Percentiles rank a stretch among this genome's conserved stretches.
Evolutionary conservation across 2,888 invertebrate species (phyloP).

Genomic region (Rambutsinella grinnellia): DNA sequence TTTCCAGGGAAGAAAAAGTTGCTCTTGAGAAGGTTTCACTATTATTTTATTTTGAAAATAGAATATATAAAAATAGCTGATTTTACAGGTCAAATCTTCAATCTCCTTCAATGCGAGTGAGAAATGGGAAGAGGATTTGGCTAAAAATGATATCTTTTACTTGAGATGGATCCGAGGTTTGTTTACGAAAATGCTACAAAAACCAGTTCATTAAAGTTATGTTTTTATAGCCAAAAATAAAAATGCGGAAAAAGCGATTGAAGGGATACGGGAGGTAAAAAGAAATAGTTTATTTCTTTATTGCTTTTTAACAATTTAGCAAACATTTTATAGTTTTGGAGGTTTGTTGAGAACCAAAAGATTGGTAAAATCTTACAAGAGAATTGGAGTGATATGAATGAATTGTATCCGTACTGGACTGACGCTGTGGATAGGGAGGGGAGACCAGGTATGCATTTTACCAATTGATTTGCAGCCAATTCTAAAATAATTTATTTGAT

Average conservation of each 20-base stretch:
- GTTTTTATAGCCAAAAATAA: conserved; percentile 24
- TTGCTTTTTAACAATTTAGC: background rate
- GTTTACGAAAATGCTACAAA: background rate
- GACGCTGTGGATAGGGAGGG: background rate
- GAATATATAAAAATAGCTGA: background rate
- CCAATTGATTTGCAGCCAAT: background rate
- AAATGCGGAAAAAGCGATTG: background rate
- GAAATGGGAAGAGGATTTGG: background rate
- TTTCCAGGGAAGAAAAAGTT: background rate
- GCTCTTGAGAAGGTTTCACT: background rate
- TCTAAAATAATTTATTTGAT: background rate
- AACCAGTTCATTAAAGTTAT: too few relatives aligned
- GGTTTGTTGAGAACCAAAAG: conserved; percentile 4
- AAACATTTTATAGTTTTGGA: conserved; percentile 10
- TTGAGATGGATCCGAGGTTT: conserved; percentile 21
- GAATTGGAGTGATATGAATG: conserved; percentile 24
- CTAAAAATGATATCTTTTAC: conserved; percentile 9
- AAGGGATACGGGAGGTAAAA: conserved; percentile 14
- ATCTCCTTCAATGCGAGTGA: conserved; percentile 1
- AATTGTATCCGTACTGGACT: conserved; percentile 7
- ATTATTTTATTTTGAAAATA: background rate
- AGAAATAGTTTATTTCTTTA: background rate
- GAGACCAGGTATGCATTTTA: conserved; percentile 2
- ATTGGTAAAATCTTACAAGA: conserved; percentile 8
- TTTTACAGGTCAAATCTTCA: conserved; percentile 13